Percentiles rank a stretch among this genome's conserved stretches.
These are phyloP conservation scores for Stegostoma tigrinum DNA, from an alignment of 2,113 vertebrate genomes.

Conservation along the genomic window DNA sequence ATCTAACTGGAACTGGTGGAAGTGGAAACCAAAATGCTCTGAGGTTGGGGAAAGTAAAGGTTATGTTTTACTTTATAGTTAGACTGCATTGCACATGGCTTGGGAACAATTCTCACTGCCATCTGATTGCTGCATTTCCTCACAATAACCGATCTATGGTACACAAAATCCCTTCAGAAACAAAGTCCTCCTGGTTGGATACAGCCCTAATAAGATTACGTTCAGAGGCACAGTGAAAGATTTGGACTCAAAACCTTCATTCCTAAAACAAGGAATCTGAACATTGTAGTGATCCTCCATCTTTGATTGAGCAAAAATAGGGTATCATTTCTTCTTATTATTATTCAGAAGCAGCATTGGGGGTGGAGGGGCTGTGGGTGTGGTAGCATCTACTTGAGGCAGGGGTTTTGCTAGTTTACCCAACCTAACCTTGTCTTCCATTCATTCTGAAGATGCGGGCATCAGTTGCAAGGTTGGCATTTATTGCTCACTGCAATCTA, in stretches of 20 bases:
- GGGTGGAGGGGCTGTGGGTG: too few species aligned
- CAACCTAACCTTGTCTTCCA: neutral
- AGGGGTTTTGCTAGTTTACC: neutral
- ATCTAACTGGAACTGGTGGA: neutral
- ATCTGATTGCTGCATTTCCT: neutral
- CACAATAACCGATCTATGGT: neutral
- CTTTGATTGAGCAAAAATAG: neutral
- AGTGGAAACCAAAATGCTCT: neutral
- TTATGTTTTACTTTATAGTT: neutral
- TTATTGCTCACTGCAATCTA: too few species aligned
- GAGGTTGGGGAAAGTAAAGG: neutral
- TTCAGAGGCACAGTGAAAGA: neutral
- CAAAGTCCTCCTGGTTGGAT: neutral
- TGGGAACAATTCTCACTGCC: neutral
- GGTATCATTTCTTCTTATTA: neutral
- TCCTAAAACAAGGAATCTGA: neutral
- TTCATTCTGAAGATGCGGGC: neutral
- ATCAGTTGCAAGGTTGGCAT: neutral
- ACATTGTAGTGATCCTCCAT: neutral
- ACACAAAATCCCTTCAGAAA: neutral
- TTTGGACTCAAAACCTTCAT: neutral
- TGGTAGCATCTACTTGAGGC: neutral
- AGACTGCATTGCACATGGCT: neutral
- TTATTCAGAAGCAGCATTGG: neutral
- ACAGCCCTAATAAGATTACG: neutral